Evolutionary conservation across 2,797 vertebrate species (phyloP), one percentile per base, ranked within the genome.

Genomic region (Enteromius fasciolatus): DNA sequence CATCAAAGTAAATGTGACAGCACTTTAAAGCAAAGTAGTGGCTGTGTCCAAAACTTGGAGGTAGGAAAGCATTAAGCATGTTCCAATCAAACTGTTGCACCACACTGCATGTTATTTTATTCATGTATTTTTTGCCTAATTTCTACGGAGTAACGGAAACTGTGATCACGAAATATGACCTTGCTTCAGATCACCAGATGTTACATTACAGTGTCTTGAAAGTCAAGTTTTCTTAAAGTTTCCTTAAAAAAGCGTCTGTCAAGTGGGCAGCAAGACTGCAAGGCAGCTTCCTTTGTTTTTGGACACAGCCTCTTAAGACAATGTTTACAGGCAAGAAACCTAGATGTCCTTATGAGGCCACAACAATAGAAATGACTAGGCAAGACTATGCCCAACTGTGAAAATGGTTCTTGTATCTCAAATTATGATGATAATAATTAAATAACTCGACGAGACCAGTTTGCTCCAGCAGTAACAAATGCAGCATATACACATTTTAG

Each of bases 361-460:
- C 39, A 68, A 66, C 6, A 5, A 31, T 66, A 66, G 28, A 80
- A 68, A 28, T 77, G 25, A 79, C 31, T 1, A 61, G n/a, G 23
- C 39, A 61, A 11, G 14, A 41, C 36, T 5, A 18, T 18, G 54
- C 6, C 61, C 39, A 20, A 31, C 17, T 10, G 18, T 70, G 52
- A 61, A 44, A 66, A 11, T 59, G 4, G 20, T 6, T 25, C 4
- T 75, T 25, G 10, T 15, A 57, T 7, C 7, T 57, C 14, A 57
- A 25, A 75, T 33, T 63, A 18, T 33, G 15, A 39, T 2, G 31
- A 57, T 41, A 52, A 7, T 7, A 52, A 7, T 7, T n/a, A 12
- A 4, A 23, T 14, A 23, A 52, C 4, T 52, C 3, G 10, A 50
- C 0, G 1, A 69, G 10, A n/a, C 11, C 6, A 70, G 50, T 73